These are phyloP conservation scores for Ploceus nigricollis DNA, from an alignment of 2,113 vertebrate genomes.

Conservation along the genomic window DNA sequence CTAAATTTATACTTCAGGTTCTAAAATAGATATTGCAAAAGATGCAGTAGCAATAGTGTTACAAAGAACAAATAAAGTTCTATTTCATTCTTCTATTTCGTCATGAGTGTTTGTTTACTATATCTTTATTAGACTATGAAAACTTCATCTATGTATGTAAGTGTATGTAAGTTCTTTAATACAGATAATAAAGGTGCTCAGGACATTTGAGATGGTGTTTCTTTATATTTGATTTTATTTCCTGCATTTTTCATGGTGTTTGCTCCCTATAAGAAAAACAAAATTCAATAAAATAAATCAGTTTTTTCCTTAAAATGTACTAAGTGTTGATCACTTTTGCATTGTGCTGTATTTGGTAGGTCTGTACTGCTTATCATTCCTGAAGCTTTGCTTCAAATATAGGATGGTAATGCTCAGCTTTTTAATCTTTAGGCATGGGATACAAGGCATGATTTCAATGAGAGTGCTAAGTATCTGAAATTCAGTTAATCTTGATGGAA, in stretches of 20 bases:
- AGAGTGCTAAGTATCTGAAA: not conserved
- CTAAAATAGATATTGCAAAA: not conserved
- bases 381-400: not conserved
- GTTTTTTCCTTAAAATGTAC: not conserved
- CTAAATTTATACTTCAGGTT: not conserved
- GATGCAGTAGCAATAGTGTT: not conserved
- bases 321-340: not conserved
- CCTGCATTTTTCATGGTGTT: not conserved
- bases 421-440: not conserved
- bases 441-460: not conserved
- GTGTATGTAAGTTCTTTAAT: not conserved
- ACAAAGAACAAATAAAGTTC: not conserved
- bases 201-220: not conserved
- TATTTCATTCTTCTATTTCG: not conserved
- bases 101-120: not conserved
- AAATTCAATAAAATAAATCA: not conserved
- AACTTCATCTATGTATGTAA: not conserved
- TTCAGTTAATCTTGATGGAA: not conserved
- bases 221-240: not conserved
- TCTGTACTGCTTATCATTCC: not conserved
- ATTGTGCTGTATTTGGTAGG: not conserved
- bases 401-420: not conserved
- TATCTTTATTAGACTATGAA: too few relatives aligned
- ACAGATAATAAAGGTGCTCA: not conserved
- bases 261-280: not conserved